Base-by-base conservation (phyloP, 1,140 invertebrate species). In the Danaus melanippus region DNA sequence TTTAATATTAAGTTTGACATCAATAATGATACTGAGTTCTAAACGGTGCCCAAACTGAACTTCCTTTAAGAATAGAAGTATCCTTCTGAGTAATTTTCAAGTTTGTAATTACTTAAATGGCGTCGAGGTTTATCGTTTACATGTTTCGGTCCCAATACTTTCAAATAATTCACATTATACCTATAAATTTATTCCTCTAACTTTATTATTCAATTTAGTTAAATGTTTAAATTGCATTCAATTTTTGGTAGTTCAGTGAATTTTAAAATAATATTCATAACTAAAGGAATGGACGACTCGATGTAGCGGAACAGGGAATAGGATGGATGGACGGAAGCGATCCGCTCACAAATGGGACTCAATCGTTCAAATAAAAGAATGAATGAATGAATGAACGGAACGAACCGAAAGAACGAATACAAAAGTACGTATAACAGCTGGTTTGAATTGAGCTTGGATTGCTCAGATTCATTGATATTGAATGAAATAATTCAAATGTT, bases 261-360 rank as follows among this genome's bases (percentile, higher is more conserved):
- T 32, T 32, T 32, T 32, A 32, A 32, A 32, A 32, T 32, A 7
- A 32, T 32, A 32, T 32, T 32, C 21, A 32, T 32, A 32, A 32
- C 21, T 32, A 32, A 8, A n/a, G 39, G 40, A 54, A 54, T 47
- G 52, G 47, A 46, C 45, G 39, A 49, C 4, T 41, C 53, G 43
- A 42, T 46, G 53, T 48, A 48, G 12, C 17, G 49, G 49, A 50
- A 50, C 39, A 10, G 12, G 21, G 45, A 49, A 32, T 8, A 32
- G 21, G 4, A 15, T 10, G 17, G 21, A 55, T 55, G 10, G 53
- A 55, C 53, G 46, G 12, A 47, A 49, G 32, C 53, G 53, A 55
- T 55, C 46, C 53, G 46, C 46, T 55, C 42, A 32, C 46, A 55
- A 55, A 55, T 55, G 53, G 46, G 15, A 48, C 48, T 42, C 53